Evolutionary conservation across 2,113 vertebrate species (phyloP).

Genomic region (Geothlypis trichas): DNA sequence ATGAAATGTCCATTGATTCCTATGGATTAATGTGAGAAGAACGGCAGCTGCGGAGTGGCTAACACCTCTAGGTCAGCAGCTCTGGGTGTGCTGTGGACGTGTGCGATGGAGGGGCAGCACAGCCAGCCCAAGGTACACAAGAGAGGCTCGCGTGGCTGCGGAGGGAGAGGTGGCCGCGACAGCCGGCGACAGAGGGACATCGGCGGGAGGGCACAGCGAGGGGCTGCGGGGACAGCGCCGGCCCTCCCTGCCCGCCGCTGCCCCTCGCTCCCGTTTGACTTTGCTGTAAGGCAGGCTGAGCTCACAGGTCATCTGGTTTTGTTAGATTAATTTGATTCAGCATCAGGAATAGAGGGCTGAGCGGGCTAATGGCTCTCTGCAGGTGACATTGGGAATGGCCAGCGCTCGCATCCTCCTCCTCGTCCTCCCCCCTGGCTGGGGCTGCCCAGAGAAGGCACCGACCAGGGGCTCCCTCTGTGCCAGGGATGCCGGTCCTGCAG

Average conservation of each 20-base stretch:
- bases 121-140: background rate
- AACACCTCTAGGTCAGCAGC: constrained; percentile 78
- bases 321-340: constrained; percentile 76
- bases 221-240: background rate
- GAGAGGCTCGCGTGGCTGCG: background rate
- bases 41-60: constrained; percentile 79
- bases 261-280: constrained; percentile 66
- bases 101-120: background rate
- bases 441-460: background rate
- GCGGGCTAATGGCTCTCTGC: constrained; percentile 68
- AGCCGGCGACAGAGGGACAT: background rate
- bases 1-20: constrained; percentile 87
- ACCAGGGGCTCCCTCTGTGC: background rate
- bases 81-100: background rate
- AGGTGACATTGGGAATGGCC: constrained; percentile 67
- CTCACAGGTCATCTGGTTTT: constrained; percentile 76
- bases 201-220: background rate
- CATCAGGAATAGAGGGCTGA: constrained; percentile 65
- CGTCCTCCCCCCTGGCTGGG: background rate
- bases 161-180: background rate
- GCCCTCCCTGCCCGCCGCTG: background rate
- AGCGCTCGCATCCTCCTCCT: background rate
- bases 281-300: constrained; percentile 72
- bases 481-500: background rate
- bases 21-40: constrained; percentile 86